These are phyloP conservation scores for Lissocephala sabroskyi DNA, from an alignment of 2,888 invertebrate species.

Conservation along the genomic window DNA sequence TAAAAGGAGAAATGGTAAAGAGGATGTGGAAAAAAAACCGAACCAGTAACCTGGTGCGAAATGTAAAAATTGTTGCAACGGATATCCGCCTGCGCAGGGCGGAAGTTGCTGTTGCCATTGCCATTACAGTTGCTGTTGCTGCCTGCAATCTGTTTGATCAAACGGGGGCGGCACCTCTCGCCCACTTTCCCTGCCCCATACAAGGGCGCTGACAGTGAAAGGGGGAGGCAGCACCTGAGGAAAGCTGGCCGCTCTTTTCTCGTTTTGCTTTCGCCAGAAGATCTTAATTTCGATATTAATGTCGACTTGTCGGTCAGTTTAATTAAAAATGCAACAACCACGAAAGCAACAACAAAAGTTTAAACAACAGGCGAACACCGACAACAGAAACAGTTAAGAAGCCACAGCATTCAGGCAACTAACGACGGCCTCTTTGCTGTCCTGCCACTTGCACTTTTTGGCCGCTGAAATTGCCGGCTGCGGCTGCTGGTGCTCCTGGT, in stretches of 20 bases:
- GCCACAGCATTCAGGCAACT: too few species aligned
- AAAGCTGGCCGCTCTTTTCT: background rate
- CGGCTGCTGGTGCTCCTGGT: slow-evolving; percentile 9
- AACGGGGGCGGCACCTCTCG: background rate
- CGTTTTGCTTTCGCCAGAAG: slow-evolving; percentile 35
- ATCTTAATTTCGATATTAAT: slow-evolving; percentile 66
- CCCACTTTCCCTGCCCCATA: background rate
- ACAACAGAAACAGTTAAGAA: too few species aligned
- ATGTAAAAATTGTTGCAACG: slow-evolving; percentile 37
- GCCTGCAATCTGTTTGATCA: too few species aligned
- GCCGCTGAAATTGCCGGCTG: slow-evolving; percentile 1
- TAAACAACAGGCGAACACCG: too few species aligned
- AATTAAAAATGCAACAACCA: slow-evolving; percentile 48
- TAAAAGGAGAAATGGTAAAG: slow-evolving; percentile 25
- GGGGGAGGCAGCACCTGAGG: background rate
- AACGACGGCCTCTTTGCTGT: too few species aligned
- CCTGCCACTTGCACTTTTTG: background rate
- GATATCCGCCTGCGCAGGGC: slow-evolving; percentile 48
- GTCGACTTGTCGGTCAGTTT: slow-evolving; percentile 60
- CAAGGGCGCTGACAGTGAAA: too few species aligned
- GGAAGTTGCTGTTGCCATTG: slow-evolving; percentile 28
- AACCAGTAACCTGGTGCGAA: background rate
- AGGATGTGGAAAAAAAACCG: background rate
- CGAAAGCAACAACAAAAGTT: slow-evolving; percentile 2
- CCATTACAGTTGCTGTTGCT: too few species aligned